phyloP scores from a whole-genome alignment of 1,140 invertebrate species.

The Rhyacophila brunnea region DNA sequence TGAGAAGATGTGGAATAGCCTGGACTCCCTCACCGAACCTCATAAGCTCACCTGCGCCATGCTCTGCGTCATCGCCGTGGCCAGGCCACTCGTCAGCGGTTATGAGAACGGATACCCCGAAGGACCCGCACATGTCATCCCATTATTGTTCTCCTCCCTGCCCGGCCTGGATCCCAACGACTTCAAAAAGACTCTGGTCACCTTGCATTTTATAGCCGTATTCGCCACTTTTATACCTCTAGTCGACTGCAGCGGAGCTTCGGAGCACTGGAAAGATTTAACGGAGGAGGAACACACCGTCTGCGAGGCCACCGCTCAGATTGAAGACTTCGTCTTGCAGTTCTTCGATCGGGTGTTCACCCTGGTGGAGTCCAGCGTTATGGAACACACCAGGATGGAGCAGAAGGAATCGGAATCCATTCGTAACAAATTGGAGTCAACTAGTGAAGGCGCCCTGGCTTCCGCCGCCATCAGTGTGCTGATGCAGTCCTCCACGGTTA shows the following conservation, averaged over 20 bases:
- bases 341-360: slow-evolving; percentile 78
- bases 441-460: slow-evolving; percentile 68
- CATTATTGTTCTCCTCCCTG: slow-evolving; percentile 73
- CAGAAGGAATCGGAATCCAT: slow-evolving; percentile 57
- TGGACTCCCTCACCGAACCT: slow-evolving; percentile 86
- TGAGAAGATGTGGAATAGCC: slow-evolving; percentile 73
- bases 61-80: slow-evolving; percentile 70
- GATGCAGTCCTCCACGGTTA: slow-evolving; percentile 53
- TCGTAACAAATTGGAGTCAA: slow-evolving; percentile 68
- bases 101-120: slow-evolving; percentile 66
- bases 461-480: slow-evolving; percentile 67
- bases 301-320: slow-evolving; percentile 76
- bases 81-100: slow-evolving; percentile 67
- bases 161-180: slow-evolving; percentile 93
- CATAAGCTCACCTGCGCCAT: slow-evolving; percentile 81
- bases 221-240: slow-evolving; percentile 77
- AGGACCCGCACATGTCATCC: slow-evolving; percentile 78
- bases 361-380: slow-evolving; percentile 71
- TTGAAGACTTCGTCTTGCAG: slow-evolving; percentile 87
- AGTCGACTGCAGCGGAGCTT: slow-evolving; percentile 78
- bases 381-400: slow-evolving; percentile 67
- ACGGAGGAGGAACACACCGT: slow-evolving; percentile 75
- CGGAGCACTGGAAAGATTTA: slow-evolving; percentile 64
- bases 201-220: slow-evolving; percentile 76
- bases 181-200: slow-evolving; percentile 76